phyloP scores from a whole-genome alignment of 1,140 invertebrate genomes.

The Tribolium madens region DNA sequence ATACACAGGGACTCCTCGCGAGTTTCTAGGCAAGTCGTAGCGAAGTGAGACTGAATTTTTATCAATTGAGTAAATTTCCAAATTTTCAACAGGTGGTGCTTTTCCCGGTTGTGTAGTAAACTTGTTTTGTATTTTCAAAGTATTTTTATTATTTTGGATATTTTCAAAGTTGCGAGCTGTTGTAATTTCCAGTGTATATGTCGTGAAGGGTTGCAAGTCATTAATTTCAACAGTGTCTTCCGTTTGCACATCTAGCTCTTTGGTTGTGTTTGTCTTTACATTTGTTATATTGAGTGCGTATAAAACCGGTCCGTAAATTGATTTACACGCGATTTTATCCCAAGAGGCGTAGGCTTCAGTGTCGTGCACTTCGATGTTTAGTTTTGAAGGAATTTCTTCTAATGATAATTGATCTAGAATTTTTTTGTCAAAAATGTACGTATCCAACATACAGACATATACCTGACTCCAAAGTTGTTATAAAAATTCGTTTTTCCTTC shows the following conservation, averaged over 20 bases:
- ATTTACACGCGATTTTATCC: conserved; percentile 53
- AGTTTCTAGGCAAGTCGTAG: conserved; percentile 55
- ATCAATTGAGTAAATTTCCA: conserved; percentile 57
- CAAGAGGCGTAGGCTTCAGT: conserved; percentile 52
- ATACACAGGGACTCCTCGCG: conserved; percentile 48
- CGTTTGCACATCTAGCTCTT: conserved; percentile 45
- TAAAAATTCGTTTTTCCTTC: conserved; percentile 46
- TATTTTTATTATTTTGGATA: conserved; percentile 37
- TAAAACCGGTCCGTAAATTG: conserved; percentile 52
- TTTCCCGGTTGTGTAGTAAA: conserved; percentile 55
- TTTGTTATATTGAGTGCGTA: conserved; percentile 52
- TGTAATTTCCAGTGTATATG: conserved; percentile 49
- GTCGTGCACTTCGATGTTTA: conserved; percentile 48
- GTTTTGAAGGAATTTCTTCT: conserved; percentile 54
- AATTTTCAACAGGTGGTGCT: conserved; percentile 52
- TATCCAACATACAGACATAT: conserved; percentile 17
- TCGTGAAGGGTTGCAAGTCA: conserved; percentile 50
- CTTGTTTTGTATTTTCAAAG: conserved; percentile 22
- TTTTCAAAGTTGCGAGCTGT: conserved; percentile 52
- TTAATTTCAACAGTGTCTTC: conserved; percentile 49
- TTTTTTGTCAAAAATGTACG: conserved; percentile 1
- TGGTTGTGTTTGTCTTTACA: conserved; percentile 1
- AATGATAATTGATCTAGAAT: conserved; percentile 51
- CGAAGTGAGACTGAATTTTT: conserved; percentile 50
- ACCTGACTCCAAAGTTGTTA: conserved; percentile 54